Conservation (phyloP, 2,113 vertebrate genomes). For the Uria lomvia region DNA sequence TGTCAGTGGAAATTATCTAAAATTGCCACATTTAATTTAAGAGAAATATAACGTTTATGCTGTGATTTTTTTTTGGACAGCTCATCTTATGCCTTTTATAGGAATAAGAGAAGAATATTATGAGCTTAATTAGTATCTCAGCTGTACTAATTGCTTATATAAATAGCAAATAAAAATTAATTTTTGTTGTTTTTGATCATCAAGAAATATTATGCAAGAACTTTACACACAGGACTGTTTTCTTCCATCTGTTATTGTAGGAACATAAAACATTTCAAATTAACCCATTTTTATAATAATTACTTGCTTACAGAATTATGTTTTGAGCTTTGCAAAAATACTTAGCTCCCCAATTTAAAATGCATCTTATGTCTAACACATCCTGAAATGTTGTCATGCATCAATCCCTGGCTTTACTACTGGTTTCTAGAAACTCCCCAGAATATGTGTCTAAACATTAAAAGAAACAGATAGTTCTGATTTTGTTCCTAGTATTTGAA, state of each 20-base stretch:
- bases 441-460: neutral
- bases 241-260: neutral
- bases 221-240: neutral
- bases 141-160: neutral
- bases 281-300: neutral
- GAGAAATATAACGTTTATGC: neutral
- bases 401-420: neutral
- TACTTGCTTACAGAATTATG: neutral
- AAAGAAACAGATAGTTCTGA: neutral
- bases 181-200: neutral
- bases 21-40: neutral
- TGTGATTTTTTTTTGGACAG: neutral
- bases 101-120: neutral
- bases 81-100: neutral
- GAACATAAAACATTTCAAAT: constrained; percentile 5
- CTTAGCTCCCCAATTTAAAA: neutral
- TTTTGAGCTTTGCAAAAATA: constrained; percentile 3
- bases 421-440: neutral
- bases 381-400: neutral
- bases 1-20: neutral
- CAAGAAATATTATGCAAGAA: neutral
- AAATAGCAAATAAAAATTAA: neutral
- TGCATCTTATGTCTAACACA: neutral
- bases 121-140: neutral
- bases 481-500: neutral